Percentiles rank a stretch among this genome's conserved stretches.
These are phyloP conservation scores for Myiozetetes cayanensis DNA, from an alignment of 2,113 vertebrate species.

Conservation along the genomic window DNA sequence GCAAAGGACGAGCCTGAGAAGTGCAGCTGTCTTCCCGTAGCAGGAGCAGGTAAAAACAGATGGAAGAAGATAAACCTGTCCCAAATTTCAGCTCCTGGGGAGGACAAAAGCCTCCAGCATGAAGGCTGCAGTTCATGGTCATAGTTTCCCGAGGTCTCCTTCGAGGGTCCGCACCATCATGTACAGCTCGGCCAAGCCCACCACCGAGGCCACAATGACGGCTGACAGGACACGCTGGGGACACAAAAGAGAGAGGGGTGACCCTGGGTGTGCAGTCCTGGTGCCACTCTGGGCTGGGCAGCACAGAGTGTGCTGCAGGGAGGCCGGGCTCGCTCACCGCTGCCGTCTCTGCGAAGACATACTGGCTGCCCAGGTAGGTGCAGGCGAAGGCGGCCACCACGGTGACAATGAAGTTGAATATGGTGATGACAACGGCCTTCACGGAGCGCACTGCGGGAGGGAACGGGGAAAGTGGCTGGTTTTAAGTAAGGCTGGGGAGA, in stretches of 20 bases:
- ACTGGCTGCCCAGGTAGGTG: conserved; percentile 93
- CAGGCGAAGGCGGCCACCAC: conserved; percentile 89
- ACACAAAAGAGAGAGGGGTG: neutral
- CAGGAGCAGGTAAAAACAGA: neutral
- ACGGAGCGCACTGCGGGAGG: conserved; percentile 81
- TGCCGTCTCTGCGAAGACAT: conserved; percentile 85
- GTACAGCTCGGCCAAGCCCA: conserved; percentile 94
- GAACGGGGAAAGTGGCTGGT: fast-evolving
- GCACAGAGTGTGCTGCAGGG: neutral
- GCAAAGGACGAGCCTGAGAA: neutral
- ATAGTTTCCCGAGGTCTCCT: conserved; percentile 89
- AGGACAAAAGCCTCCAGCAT: neutral
- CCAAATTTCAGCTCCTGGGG: neutral
- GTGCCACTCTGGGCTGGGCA: neutral
- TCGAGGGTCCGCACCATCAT: conserved; percentile 92
- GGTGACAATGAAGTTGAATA: conserved; percentile 96
- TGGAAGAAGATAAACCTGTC: neutral
- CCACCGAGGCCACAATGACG: conserved; percentile 90
- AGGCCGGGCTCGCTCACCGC: conserved; percentile 75
- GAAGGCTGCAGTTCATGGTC: neutral
- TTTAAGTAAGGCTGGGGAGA: neutral
- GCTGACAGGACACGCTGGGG: conserved; percentile 84
- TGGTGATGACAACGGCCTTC: conserved; percentile 84
- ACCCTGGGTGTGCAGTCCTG: neutral
- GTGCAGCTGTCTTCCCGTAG: neutral